phyloP scores from a whole-genome alignment of 2,888 invertebrate species.

The Schizaphis graminum region DNA sequence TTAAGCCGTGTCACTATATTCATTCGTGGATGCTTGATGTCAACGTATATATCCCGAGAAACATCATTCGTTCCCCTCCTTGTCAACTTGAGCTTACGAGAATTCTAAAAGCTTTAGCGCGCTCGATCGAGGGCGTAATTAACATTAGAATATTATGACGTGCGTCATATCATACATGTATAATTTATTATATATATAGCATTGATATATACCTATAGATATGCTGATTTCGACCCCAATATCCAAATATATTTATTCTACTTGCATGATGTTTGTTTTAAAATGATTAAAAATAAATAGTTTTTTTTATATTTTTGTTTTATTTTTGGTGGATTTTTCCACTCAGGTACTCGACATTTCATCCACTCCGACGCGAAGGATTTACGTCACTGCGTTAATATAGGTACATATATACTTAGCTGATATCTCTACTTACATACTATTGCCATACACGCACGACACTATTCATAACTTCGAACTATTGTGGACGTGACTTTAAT shows the following conservation, averaged over 20 bases:
- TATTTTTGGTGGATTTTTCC: constrained; percentile 1
- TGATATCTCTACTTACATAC: constrained; percentile 2
- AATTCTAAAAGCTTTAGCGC: not conserved
- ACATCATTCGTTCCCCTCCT: not conserved
- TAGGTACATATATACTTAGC: constrained; percentile 14
- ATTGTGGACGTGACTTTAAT: not conserved
- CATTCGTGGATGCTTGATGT: not conserved
- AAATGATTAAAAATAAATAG: constrained; percentile 13
- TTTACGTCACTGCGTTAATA: constrained; percentile 35
- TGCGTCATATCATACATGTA: not conserved
- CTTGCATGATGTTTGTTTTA: not conserved
- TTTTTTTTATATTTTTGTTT: constrained; percentile 25
- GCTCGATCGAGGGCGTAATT: not conserved
- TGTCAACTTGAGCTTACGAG: not conserved
- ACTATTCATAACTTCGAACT: not conserved
- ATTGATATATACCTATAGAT: not conserved
- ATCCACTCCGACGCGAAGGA: constrained; percentile 26
- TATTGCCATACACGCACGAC: not conserved
- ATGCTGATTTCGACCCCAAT: not conserved
- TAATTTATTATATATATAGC: not conserved
- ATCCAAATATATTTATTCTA: not conserved
- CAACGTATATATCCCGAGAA: not conserved
- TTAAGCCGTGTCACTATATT: not conserved
- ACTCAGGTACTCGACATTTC: constrained; percentile 10
- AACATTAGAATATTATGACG: not conserved